These are phyloP conservation scores for Palythoa grandis DNA, from an alignment of 92 coral and sea anemone genomes.

Conservation along the genomic window DNA sequence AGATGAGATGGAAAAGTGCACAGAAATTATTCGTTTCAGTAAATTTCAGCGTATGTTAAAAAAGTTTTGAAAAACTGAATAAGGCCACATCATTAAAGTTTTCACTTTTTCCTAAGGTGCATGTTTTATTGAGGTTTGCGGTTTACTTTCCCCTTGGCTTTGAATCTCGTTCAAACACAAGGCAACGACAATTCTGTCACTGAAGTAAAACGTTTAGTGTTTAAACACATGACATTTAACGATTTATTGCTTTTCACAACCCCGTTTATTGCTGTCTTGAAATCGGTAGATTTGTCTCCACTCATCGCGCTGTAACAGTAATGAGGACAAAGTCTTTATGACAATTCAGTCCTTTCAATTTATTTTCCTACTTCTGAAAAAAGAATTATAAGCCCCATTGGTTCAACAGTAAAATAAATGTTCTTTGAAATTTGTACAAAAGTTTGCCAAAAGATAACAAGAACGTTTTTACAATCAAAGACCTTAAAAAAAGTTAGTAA, in stretches of 20 bases:
- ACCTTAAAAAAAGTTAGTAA: neutral
- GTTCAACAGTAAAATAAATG: neutral
- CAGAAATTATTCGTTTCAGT: neutral
- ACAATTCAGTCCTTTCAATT: neutral
- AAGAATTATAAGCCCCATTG: neutral
- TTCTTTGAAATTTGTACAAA: conserved; percentile 6
- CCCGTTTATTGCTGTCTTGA: conserved; percentile 13
- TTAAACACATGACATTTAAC: conserved; percentile 36
- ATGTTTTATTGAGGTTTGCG: neutral
- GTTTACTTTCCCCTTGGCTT: neutral
- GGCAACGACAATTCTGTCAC: conserved; percentile 35
- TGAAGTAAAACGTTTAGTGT: conserved; percentile 25
- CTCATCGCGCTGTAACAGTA: neutral
- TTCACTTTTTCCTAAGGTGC: neutral
- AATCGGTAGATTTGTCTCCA: neutral
- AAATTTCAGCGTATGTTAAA: neutral
- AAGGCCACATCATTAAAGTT: neutral
- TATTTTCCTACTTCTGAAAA: neutral
- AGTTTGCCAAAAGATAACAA: neutral
- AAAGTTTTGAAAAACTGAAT: neutral
- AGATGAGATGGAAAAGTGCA: neutral
- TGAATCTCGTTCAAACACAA: conserved; percentile 1
- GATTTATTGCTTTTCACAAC: conserved; percentile 27
- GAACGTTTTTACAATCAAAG: neutral
- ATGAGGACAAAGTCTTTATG: neutral